These are phyloP conservation scores for Hecatera dysodea DNA, from an alignment of 2,888 invertebrate genomes.

Conservation along the genomic window DNA sequence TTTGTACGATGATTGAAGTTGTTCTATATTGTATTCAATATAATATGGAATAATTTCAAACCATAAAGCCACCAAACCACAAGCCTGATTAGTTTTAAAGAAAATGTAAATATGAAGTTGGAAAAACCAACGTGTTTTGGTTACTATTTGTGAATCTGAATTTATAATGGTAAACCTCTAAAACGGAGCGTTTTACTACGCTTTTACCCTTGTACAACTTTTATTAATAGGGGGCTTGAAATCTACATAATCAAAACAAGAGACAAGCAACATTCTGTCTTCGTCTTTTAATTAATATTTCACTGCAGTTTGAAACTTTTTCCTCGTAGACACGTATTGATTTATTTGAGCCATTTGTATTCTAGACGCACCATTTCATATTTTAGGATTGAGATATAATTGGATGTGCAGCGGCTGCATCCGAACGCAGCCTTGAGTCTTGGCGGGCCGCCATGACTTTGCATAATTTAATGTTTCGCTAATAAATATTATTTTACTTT, in stretches of 20 bases:
- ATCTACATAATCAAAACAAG: slow-evolving; percentile 51
- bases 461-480: slow-evolving; percentile 83
- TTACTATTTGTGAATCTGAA: slow-evolving; percentile 19
- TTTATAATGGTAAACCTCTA: slow-evolving; percentile 30
- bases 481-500: no score
- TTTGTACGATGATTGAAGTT: slow-evolving; percentile 24
- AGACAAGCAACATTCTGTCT: slow-evolving; percentile 37
- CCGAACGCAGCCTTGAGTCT: slow-evolving; percentile 82
- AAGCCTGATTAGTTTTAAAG: slow-evolving; percentile 1
- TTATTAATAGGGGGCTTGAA: slow-evolving; percentile 30
- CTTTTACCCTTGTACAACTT: slow-evolving; percentile 30
- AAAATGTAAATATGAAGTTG: slow-evolving; percentile 28
- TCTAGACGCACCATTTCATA: slow-evolving; percentile 84
- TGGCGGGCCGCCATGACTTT: slow-evolving; percentile 85
- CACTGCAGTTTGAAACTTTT: slow-evolving; percentile 43
- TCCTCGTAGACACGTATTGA: slow-evolving; percentile 70
- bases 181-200: slow-evolving; percentile 12
- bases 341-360: slow-evolving; percentile 84
- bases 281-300: slow-evolving; percentile 54
- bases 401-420: slow-evolving; percentile 86
- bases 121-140: slow-evolving; percentile 22
- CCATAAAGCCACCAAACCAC: slow-evolving; percentile 10
- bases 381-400: slow-evolving; percentile 89
- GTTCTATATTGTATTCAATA: no score
- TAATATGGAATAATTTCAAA: neutral